Conservation (phyloP, 2,113 vertebrate genomes). For the Cyprinodon variegatus region DNA sequence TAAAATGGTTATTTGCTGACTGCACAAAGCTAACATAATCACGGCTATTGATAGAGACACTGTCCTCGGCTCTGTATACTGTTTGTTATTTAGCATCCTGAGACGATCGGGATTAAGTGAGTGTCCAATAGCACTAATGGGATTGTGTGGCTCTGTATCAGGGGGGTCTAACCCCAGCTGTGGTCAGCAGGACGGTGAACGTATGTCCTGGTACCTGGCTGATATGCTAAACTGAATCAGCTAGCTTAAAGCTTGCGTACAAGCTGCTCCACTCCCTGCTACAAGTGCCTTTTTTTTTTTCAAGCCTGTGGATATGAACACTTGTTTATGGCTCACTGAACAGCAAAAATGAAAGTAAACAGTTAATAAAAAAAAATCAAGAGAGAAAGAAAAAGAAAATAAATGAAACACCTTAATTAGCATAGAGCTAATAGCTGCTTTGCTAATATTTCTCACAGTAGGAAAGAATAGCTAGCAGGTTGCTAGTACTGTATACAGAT, state of each 20-base stretch:
- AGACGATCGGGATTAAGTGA: slow-evolving; percentile 62
- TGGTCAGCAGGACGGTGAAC: slow-evolving; percentile 54
- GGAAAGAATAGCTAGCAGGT: slow-evolving; percentile 50
- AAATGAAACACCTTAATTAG: slow-evolving; percentile 26
- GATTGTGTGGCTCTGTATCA: slow-evolving; percentile 60
- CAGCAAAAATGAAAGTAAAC: neutral
- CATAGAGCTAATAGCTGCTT: slow-evolving; percentile 48
- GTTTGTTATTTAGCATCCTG: slow-evolving; percentile 61
- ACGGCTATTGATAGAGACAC: slow-evolving; percentile 57
- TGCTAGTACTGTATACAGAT: slow-evolving; percentile 49
- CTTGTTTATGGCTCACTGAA: slow-evolving; percentile 57
- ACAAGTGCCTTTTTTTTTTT: slow-evolving; percentile 31
- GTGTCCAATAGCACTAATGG: slow-evolving; percentile 62
- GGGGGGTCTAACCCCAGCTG: slow-evolving; percentile 56
- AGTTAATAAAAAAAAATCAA: neutral
- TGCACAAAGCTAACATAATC: slow-evolving; percentile 50
- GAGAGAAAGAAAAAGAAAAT: neutral
- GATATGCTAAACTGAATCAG: slow-evolving; percentile 57
- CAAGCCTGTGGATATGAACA: slow-evolving; percentile 42
- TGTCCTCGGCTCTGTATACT: slow-evolving; percentile 44
- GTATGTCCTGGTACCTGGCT: slow-evolving; percentile 37
- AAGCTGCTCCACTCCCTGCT: slow-evolving; percentile 11
- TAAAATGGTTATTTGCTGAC: slow-evolving; percentile 38
- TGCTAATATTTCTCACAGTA: slow-evolving; percentile 64
- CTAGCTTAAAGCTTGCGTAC: slow-evolving; percentile 34